Evolutionary conservation across 2,113 vertebrate genomes (phyloP).

Genomic region (Pionites leucogaster): DNA sequence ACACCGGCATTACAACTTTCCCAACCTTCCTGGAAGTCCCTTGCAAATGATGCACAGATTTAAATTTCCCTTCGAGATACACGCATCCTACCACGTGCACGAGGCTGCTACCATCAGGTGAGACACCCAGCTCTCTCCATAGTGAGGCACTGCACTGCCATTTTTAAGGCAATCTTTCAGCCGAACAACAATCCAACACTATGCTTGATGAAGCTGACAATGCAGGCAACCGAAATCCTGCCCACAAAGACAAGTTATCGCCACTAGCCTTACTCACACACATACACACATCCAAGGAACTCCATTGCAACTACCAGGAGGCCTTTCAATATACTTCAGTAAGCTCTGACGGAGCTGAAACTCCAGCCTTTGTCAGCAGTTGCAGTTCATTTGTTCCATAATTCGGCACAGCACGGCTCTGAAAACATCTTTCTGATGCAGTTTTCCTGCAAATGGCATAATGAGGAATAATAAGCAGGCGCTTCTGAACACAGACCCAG

Average conservation of each 20-base stretch:
- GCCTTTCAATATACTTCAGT: rapidly evolving
- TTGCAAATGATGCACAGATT: neutral
- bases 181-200: neutral
- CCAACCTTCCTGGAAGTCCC: neutral
- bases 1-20: rapidly evolving
- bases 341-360: neutral
- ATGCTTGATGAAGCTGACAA: rapidly evolving
- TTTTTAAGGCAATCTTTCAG: neutral
- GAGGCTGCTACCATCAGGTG: rapidly evolving
- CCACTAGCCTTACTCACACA: neutral
- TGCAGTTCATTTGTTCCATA: neutral
- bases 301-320: rapidly evolving
- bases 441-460: neutral
- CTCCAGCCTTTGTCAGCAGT: neutral
- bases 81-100: rapidly evolving
- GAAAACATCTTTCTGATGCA: neutral
- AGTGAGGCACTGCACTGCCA: neutral
- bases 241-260: neutral
- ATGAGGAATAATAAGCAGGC: conserved; percentile 9
- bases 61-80: rapidly evolving
- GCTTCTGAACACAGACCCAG: neutral
- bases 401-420: neutral
- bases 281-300: neutral
- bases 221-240: neutral
- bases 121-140: neutral